Evolutionary conservation across 2,888 invertebrate genomes (phyloP).

Genomic region (Macaria liturata): DNA sequence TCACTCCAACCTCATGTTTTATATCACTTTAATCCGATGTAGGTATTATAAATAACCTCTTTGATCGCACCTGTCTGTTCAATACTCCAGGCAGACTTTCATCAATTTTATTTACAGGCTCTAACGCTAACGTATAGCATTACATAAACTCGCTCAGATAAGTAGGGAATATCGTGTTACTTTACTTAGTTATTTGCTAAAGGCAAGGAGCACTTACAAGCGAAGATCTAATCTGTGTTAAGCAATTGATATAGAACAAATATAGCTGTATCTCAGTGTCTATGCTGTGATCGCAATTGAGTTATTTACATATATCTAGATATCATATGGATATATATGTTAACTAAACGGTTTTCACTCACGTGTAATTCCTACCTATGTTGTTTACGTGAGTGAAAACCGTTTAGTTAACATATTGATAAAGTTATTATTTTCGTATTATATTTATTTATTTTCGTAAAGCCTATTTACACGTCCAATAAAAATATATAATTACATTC

Average conservation of each 20-base stretch:
- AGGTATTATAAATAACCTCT: no score
- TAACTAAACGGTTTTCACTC: no score
- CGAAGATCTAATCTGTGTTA: constrained; percentile 1
- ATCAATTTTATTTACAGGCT: constrained; percentile 1
- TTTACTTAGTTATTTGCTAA: constrained; percentile 2
- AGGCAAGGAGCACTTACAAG: constrained; percentile 6
- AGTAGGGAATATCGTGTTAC: constrained; percentile 4
- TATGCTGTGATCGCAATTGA: not conserved
- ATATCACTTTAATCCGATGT: no score
- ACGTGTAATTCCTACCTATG: no score
- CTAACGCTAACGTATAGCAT: constrained; percentile 12
- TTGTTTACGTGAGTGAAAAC: no score
- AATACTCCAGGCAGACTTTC: not conserved
- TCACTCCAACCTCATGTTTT: no score
- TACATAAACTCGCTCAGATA: not conserved
- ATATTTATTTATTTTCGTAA: no score
- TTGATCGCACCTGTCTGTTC: no score
- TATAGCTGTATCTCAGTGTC: not conserved
- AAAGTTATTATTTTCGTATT: no score
- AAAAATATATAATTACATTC: no score
- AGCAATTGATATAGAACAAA: constrained; percentile 6
- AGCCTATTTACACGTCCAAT: no score
- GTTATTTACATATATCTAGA: not conserved
- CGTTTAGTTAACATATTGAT: no score
- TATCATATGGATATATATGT: not conserved